Conservation (phyloP, 2,888 invertebrate species). For the Emmelina monodactyla region DNA sequence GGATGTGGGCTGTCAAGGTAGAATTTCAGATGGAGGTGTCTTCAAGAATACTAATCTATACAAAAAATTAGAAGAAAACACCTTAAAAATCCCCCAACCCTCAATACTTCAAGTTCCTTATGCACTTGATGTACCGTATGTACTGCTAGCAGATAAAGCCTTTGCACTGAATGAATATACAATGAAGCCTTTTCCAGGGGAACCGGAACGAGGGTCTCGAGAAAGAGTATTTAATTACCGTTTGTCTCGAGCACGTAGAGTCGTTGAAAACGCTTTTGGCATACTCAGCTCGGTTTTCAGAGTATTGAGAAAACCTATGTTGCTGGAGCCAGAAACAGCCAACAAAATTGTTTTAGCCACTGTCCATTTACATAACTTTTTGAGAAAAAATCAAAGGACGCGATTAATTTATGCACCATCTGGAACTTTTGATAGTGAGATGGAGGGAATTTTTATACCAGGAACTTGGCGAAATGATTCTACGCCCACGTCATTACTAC, state of each 20-base stretch:
- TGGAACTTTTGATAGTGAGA: slow-evolving; percentile 12
- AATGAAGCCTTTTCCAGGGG: slow-evolving; percentile 16
- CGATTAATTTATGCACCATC: slow-evolving; percentile 9
- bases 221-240: slow-evolving; percentile 22
- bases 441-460: slow-evolving; percentile 8
- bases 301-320: slow-evolving; percentile 12
- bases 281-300: slow-evolving; percentile 11
- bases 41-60: too few species aligned
- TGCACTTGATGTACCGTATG: slow-evolving; percentile 15
- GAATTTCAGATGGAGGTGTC: too few species aligned
- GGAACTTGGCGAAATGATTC: slow-evolving; percentile 15
- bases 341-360: too few species aligned
- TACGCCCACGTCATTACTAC: slow-evolving; percentile 10
- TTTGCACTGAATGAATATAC: slow-evolving; percentile 17
- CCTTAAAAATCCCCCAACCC: slow-evolving; percentile 2
- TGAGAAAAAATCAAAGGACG: slow-evolving; percentile 10
- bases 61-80: background rate
- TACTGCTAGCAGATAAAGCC: slow-evolving; percentile 18
- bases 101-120: slow-evolving; percentile 17
- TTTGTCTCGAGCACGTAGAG: slow-evolving; percentile 17
- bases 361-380: slow-evolving; percentile 14
- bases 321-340: slow-evolving; percentile 11
- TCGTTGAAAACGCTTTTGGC: slow-evolving; percentile 20
- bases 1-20: too few species aligned
- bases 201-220: slow-evolving; percentile 14